A percentile compares a stretch with the other conserved stretches of the same genome.
Evolutionary conservation across 1,140 invertebrate species (phyloP).

Genomic region (Contarinia nasturtii): DNA sequence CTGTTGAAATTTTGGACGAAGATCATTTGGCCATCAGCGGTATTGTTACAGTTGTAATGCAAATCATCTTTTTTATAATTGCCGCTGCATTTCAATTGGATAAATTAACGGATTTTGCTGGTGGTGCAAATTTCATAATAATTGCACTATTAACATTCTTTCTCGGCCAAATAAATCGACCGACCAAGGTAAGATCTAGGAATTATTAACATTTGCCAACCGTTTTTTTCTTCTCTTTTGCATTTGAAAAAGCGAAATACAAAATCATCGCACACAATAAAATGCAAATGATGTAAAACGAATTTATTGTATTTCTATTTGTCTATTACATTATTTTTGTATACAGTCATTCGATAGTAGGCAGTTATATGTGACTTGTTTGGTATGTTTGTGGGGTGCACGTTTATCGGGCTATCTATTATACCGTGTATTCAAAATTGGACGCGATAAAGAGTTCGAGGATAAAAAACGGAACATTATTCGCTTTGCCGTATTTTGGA

Average conservation of each 20-base stretch:
- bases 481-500: slow-evolving; percentile 77
- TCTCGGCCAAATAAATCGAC: slow-evolving; percentile 49
- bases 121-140: slow-evolving; percentile 78
- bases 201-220: slow-evolving; percentile 3
- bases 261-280: too few relatives aligned
- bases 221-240: not conserved
- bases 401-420: slow-evolving; percentile 69
- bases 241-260: not conserved
- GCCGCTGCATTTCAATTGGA: slow-evolving; percentile 73
- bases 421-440: slow-evolving; percentile 74
- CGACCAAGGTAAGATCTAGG: slow-evolving; percentile 32
- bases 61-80: slow-evolving; percentile 71
- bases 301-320: not conserved
- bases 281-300: too few relatives aligned
- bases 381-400: slow-evolving; percentile 69
- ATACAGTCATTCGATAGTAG: slow-evolving; percentile 60
- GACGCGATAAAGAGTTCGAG: slow-evolving; percentile 76
- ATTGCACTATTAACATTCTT: slow-evolving; percentile 72
- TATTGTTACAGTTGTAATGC: slow-evolving; percentile 70
- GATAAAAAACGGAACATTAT: slow-evolving; percentile 71
- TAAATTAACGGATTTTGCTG: slow-evolving; percentile 81
- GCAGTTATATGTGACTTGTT: slow-evolving; percentile 71
- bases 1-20: slow-evolving; percentile 53
- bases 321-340: slow-evolving; percentile 5
- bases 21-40: slow-evolving; percentile 77